A percentile compares a stretch with the other conserved stretches of the same genome.
These are phyloP conservation scores for Salvelinus alpinus DNA, from an alignment of 2,113 vertebrate genomes.

Conservation along the genomic window DNA sequence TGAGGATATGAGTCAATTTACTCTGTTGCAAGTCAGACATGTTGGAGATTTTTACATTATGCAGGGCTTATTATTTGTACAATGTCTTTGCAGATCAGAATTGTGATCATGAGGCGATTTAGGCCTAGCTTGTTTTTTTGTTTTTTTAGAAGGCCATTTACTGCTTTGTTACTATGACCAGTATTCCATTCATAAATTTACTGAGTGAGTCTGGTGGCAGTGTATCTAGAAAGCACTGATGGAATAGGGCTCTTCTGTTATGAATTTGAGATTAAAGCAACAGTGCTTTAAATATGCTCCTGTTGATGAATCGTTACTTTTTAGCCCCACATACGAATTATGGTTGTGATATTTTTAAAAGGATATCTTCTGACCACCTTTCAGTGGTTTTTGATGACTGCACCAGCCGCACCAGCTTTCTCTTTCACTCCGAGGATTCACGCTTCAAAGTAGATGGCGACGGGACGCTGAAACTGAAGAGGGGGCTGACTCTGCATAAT, in stretches of 20 bases:
- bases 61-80: no score
- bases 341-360: no score
- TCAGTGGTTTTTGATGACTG: slow-evolving; percentile 68
- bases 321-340: neutral
- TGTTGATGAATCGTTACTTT: neutral
- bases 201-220: neutral
- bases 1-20: no score
- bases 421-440: slow-evolving; percentile 38
- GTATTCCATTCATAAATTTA: neutral
- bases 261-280: neutral
- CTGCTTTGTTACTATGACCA: no score
- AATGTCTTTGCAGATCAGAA: no score
- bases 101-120: no score
- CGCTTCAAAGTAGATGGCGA: slow-evolving; percentile 56
- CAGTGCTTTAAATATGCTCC: neutral
- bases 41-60: no score
- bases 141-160: no score
- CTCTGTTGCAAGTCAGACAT: no score
- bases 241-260: neutral
- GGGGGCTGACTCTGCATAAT: slow-evolving; percentile 46
- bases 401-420: slow-evolving; percentile 26
- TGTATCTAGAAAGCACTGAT: neutral
- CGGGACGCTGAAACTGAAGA: slow-evolving; percentile 58
- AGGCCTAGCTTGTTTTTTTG: no score
- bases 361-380: neutral